Percentiles rank a stretch among this genome's conserved stretches.
These are phyloP conservation scores for Anser cygnoides DNA, from an alignment of 2,113 vertebrate species.

Conservation along the genomic window DNA sequence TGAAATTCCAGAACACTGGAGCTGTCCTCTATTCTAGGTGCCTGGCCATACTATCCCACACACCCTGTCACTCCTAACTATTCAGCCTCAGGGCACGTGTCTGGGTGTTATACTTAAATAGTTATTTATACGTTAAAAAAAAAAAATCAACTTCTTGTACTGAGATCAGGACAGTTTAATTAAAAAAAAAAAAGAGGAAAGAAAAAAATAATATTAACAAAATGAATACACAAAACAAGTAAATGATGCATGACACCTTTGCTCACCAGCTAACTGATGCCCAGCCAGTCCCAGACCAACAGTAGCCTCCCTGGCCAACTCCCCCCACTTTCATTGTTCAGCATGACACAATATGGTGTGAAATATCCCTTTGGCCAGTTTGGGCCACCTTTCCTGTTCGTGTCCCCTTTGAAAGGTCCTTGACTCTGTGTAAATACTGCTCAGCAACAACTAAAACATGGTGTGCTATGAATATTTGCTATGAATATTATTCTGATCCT, in stretches of 20 bases:
- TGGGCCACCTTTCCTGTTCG: neutral
- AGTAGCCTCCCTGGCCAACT: neutral
- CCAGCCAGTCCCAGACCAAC: neutral
- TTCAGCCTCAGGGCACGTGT: neutral
- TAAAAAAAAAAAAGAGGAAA: too few species aligned
- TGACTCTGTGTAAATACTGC: neutral
- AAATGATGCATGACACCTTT: too few species aligned
- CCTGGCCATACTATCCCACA: neutral
- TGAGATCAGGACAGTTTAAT: too few species aligned
- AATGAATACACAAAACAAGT: too few species aligned
- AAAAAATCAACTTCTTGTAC: too few species aligned
- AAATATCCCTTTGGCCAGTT: neutral
- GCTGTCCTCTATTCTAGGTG: neutral
- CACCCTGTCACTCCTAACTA: too few species aligned
- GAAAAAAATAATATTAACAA: too few species aligned
- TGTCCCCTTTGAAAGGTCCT: neutral
- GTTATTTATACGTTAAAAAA: neutral
- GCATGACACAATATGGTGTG: neutral
- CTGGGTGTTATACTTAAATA: neutral
- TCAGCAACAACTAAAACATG: neutral
- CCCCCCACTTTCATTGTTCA: neutral
- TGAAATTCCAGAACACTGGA: neutral
- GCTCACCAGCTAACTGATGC: neutral
- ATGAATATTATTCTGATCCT: neutral
- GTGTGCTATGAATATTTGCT: neutral